A percentile compares a stretch with the other conserved stretches of the same genome.
Evolutionary conservation across 2,888 invertebrate genomes (phyloP).

Genomic region (Chrysolina haemoptera): DNA sequence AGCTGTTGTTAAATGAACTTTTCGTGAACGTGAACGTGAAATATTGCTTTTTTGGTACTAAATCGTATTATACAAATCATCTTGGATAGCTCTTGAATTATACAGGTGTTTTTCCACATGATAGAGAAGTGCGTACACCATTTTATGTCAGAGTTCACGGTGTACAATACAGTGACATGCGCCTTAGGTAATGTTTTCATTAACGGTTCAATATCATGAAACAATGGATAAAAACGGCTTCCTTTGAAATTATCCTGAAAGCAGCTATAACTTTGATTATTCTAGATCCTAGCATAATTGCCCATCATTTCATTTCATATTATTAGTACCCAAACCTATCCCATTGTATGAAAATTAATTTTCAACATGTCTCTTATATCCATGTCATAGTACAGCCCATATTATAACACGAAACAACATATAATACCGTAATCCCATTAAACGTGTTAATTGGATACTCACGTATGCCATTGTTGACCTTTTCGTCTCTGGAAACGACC

Average conservation of each 20-base stretch:
- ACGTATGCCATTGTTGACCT: slow-evolving; percentile 37
- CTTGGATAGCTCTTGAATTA: no score
- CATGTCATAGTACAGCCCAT: not conserved
- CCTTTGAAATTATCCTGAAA: not conserved
- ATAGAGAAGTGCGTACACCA: no score
- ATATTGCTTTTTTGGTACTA: no score
- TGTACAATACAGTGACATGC: no score
- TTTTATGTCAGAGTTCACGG: no score
- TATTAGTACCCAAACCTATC: not conserved
- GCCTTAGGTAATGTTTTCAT: no score
- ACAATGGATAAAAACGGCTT: no score
- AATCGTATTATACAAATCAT: no score
- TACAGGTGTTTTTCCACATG: no score
- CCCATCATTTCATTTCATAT: not conserved
- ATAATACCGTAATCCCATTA: slow-evolving; percentile 34
- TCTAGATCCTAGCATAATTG: not conserved
- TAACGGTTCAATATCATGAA: no score
- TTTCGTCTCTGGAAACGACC: slow-evolving; percentile 24
- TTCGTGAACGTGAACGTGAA: no score
- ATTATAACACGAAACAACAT: slow-evolving; percentile 27
- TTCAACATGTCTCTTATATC: slow-evolving; percentile 6
- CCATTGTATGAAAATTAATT: slow-evolving; percentile 8
- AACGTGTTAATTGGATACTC: slow-evolving; percentile 37
- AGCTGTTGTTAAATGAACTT: no score
- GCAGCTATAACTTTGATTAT: not conserved